A percentile compares a stretch with the other conserved stretches of the same genome.
These are phyloP conservation scores for Myiopsitta monachus DNA, from an alignment of 2,113 vertebrate species.

Conservation along the genomic window DNA sequence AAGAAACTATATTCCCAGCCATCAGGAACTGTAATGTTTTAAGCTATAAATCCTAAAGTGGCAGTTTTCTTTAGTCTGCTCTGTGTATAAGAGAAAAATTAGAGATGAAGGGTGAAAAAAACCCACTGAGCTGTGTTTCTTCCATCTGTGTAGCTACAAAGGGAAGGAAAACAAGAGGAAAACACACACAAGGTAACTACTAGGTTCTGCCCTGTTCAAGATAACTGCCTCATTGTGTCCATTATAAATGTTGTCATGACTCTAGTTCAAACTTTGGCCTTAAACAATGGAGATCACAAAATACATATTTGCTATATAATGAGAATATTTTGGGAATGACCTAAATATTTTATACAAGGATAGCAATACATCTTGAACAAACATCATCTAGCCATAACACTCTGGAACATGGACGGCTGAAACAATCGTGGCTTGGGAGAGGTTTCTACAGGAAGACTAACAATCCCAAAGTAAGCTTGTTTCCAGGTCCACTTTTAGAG, in stretches of 20 bases:
- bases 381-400: conserved; percentile 5
- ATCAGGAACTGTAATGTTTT: background rate
- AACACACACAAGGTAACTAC: background rate
- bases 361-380: background rate
- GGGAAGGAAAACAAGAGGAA: background rate
- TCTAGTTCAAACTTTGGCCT: background rate
- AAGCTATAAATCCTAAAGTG: background rate
- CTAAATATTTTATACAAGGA: background rate
- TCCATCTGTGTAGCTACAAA: background rate
- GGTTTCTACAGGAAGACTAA: conserved; percentile 3
- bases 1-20: background rate
- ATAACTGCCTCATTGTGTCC: background rate
- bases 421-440: conserved; percentile 8
- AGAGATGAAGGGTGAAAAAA: background rate
- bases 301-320: background rate
- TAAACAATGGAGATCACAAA: background rate
- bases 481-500: background rate
- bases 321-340: background rate
- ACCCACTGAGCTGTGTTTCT: background rate
- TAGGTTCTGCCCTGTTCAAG: background rate
- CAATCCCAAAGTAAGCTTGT: background rate
- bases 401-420: background rate
- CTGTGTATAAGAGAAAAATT: background rate
- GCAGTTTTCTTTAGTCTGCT: background rate
- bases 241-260: background rate